Evolutionary conservation across 2,797 vertebrate species (phyloP).

Genomic region (Muscicapa comitata): DNA sequence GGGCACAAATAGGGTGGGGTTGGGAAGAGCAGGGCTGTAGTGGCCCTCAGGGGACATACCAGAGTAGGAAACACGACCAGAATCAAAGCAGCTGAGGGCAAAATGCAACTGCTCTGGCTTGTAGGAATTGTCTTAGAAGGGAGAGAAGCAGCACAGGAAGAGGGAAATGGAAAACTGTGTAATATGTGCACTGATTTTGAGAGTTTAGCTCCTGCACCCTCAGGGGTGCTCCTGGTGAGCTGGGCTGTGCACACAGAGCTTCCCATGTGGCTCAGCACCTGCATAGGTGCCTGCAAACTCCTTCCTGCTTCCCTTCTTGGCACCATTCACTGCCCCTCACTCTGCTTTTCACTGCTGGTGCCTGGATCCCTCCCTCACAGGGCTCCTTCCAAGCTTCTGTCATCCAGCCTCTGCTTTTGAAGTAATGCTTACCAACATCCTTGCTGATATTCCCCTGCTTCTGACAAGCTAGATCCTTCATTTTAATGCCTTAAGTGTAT

Average conservation of each 20-base stretch:
- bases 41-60: not conserved
- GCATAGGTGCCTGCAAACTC: not conserved
- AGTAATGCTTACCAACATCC: not conserved
- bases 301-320: not conserved
- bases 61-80: not conserved
- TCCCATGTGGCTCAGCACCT: accelerated
- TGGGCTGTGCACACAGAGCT: not conserved
- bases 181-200: not conserved
- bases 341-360: not conserved
- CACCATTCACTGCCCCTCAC: accelerated
- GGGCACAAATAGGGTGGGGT: not conserved
- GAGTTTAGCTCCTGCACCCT: not conserved
- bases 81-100: not conserved
- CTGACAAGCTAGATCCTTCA: not conserved
- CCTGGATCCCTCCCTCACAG: not conserved
- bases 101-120: not conserved
- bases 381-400: not conserved
- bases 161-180: not conserved
- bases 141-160: not conserved
- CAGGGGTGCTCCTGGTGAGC: accelerated
- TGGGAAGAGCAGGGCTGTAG: not conserved
- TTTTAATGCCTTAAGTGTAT: not conserved
- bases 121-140: not conserved
- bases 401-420: not conserved
- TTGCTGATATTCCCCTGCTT: not conserved